Conservation (phyloP, 2,888 invertebrate genomes). For the Cheilosia scutellata region DNA sequence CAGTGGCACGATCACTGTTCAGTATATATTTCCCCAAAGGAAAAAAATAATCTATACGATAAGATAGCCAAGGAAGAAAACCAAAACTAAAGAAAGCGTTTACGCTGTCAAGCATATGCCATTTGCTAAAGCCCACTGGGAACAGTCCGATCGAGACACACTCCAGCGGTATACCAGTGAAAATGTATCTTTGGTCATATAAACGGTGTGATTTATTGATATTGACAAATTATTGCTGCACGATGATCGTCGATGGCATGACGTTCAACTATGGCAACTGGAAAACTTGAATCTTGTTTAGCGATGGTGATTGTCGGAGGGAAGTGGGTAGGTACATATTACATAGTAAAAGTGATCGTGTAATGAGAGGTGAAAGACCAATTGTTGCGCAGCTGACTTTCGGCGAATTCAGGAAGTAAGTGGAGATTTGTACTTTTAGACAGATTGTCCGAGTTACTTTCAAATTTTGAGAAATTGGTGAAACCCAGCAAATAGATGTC, state of each 20-base stretch:
- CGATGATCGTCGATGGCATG: constrained; percentile 51
- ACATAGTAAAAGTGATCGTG: constrained; percentile 1
- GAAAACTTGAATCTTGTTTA: constrained; percentile 20
- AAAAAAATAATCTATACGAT: not conserved
- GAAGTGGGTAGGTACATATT: not conserved
- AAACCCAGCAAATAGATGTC: not conserved
- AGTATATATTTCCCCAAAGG: constrained; percentile 16
- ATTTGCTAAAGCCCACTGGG: constrained; percentile 12
- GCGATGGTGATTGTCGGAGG: not conserved
- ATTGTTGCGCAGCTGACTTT: not conserved
- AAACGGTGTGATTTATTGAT: constrained; percentile 67
- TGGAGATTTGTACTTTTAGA: not conserved
- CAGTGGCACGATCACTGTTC: constrained; percentile 37
- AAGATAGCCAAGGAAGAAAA: constrained; percentile 18
- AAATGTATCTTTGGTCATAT: constrained; percentile 42
- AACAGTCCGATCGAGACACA: constrained; percentile 27
- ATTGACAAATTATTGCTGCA: constrained; percentile 68
- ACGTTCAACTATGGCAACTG: constrained; percentile 27
- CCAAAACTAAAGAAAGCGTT: constrained; percentile 41
- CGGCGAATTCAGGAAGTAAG: not conserved
- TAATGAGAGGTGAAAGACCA: constrained; percentile 8
- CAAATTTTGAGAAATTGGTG: not conserved
- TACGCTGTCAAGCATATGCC: constrained; percentile 37
- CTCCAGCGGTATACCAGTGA: not conserved
- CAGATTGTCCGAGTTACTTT: constrained; percentile 2